phyloP scores from a whole-genome alignment of 2,888 invertebrate genomes.

The Ptilodon capucinus region DNA sequence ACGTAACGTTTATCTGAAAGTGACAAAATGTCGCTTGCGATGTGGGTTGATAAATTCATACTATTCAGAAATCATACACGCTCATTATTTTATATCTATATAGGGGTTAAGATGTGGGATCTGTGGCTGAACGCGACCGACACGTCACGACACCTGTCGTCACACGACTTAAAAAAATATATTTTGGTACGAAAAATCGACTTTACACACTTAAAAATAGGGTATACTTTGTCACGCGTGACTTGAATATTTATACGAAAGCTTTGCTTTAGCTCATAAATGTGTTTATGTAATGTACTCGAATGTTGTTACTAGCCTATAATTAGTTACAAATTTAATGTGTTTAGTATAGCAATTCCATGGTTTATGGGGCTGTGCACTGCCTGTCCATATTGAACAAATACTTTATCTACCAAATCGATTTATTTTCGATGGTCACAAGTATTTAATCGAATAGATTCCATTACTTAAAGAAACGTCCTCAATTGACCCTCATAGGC shows the following conservation, averaged over 20 bases:
- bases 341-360: constrained; percentile 3
- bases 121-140: neutral
- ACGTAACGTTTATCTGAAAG: too few relatives aligned
- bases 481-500: too few relatives aligned
- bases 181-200: neutral
- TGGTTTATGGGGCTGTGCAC: neutral
- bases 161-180: too few relatives aligned
- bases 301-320: neutral
- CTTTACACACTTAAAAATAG: neutral
- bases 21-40: too few relatives aligned
- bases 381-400: too few relatives aligned
- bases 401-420: too few relatives aligned
- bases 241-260: neutral
- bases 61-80: too few relatives aligned
- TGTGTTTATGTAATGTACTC: neutral
- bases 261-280: neutral
- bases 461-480: too few relatives aligned
- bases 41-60: too few relatives aligned
- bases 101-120: neutral
- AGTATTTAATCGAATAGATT: too few relatives aligned
- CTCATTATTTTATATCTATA: neutral
- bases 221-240: neutral
- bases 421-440: too few relatives aligned
- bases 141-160: too few relatives aligned
- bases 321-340: neutral